Evolutionary conservation across 2,888 invertebrate genomes (phyloP), one percentile per base, ranked within the genome.

Genomic region (Rhamnusium bicolor): DNA sequence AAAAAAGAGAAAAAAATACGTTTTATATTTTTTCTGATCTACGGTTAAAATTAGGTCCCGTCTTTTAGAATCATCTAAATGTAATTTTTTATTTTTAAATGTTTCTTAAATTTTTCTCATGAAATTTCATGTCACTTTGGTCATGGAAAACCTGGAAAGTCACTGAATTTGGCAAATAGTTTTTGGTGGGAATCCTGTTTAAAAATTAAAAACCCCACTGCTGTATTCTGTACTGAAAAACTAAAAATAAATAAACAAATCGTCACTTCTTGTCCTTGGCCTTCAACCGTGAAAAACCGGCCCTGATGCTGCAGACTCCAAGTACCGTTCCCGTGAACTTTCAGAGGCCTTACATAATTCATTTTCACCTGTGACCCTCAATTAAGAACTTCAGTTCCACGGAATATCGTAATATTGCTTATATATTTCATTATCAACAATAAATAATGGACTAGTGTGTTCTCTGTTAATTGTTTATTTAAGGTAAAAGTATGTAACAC

Each of bases 351-450:
- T 67, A 51, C 24, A 67, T 67, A 40, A 62, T 69, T 62, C 53
- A 62, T 69, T 69, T 69, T 62, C 69, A 69, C 69, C 69, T 69
- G 18, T 69, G 69, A 53, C 60, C 69, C 21, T 27, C 60, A 18
- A 61, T 60, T 58, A 61, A 60, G 40, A 46, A 16, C 27, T 58
- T 19, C 21, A 19, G 18, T 27, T 65, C 8, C 21, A 14, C n/a
- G 18, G 47, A 24, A 68, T 7, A 27, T 68, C 68, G 58, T 47
- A 68, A 68, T 58, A 24, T 3, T 47, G 29, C 10, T n/a, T n/a
- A 47, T 4, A n/a, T 53, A 19, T 21, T 53, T 53, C 21, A 53
- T 24, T n/a, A 19, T 12, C 10, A 40, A n/a, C 4, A 3, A 4
- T 2, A 40, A 40, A 5, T n/a, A n/a, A n/a, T n/a, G n/a, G n/a